A percentile compares a stretch with the other conserved stretches of the same genome.
These are phyloP conservation scores for Falco berigora DNA, from an alignment of 2,797 vertebrate species.

Conservation along the genomic window DNA sequence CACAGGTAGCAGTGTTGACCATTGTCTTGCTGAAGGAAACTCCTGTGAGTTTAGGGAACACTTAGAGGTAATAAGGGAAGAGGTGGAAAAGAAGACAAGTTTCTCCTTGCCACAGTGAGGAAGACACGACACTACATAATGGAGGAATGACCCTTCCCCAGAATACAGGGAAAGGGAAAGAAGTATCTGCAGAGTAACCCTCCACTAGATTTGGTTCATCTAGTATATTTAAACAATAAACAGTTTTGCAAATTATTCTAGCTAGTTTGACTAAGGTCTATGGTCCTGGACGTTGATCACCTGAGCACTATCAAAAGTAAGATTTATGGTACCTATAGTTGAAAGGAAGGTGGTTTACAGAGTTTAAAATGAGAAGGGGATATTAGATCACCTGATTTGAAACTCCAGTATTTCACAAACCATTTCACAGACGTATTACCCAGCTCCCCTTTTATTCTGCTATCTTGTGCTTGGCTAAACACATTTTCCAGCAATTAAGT, in stretches of 20 bases:
- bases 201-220: neutral
- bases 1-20: neutral
- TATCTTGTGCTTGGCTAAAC: neutral
- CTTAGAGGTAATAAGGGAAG: neutral
- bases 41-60: neutral
- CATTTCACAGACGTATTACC: neutral
- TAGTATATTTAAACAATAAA: neutral
- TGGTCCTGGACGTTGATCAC: neutral
- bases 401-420: neutral
- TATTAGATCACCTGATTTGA: neutral
- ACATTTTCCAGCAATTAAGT: neutral
- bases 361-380: neutral
- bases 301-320: neutral
- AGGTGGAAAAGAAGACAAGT: neutral
- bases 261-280: neutral
- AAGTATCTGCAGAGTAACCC: neutral
- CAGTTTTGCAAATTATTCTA: neutral
- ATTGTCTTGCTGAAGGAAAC: neutral
- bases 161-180: neutral
- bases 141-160: neutral
- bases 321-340: neutral
- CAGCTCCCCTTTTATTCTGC: neutral
- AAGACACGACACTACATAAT: accelerated
- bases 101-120: neutral
- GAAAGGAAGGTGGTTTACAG: neutral